Base-by-base conservation (phyloP, 2,113 vertebrate species). In the Stictonetta naevosa region DNA sequence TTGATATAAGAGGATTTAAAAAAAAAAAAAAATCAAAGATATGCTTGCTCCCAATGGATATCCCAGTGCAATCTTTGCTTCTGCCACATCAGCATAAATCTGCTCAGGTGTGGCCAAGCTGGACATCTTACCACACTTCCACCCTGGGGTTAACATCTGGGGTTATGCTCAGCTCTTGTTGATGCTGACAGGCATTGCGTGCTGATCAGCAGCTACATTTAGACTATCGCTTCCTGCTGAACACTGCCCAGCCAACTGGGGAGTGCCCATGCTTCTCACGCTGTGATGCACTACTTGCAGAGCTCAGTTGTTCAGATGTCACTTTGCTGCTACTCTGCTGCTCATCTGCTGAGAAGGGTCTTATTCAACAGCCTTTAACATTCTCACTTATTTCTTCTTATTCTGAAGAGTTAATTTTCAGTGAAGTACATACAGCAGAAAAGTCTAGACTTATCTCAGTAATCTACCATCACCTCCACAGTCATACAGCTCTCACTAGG, bases 121-220 rank as follows among this genome's bases (percentile, higher is more conserved):
- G 40, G 6, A 25, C 0, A 0, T 74, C 66, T 66, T 15, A 40
- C 15, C 64, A 28, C 55, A 23, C 21, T 72, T 60, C 6, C 13
- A 72, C 31, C 58, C 52, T 3, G 10, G 31, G 52, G 38, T 38
- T 68, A 46, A 25, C 0, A 0, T 21, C 20, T 66, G 22, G 25
- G 56, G 48, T 3, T 1, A 63, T 31, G 16, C 11, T 10, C 6
- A 7, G 50, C 3, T 63, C 5, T 40, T 36, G 28, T 6, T 58
- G 53, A 22, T 72, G 31, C 8, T 42, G 58, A 20, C 29, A 89
- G 50, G 63, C 64, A 29, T 33, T 0, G 0, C 13, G 5, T 6
- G 11, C 23, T 33, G 13, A 23, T 82, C 19, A 55, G 8, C 40
- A 52, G 28, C 34, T 9, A 12, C 4, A 46, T 3, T 20, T 6